These are phyloP conservation scores for Pachypeltis micranthus DNA, from an alignment of 1,140 invertebrate species.

Conservation along the genomic window DNA sequence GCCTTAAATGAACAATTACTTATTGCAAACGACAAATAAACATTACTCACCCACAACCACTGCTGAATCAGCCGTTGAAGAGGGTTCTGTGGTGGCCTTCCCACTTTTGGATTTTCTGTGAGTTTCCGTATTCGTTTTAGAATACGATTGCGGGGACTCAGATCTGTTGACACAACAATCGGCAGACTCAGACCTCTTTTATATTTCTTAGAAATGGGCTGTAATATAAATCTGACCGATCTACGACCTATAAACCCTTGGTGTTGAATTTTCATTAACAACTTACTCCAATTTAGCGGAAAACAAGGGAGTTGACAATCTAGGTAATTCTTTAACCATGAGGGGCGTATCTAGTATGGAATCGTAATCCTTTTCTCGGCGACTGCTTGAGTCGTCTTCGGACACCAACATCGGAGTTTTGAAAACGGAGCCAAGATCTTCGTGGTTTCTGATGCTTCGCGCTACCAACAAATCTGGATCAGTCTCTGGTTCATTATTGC, in stretches of 20 bases:
- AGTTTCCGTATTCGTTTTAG: not conserved
- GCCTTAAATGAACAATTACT: not conserved
- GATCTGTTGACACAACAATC: not conserved
- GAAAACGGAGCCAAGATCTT: not conserved
- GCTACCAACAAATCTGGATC: not conserved
- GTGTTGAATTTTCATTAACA: not conserved
- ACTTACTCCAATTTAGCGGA: not conserved
- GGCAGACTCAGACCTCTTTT: not conserved
- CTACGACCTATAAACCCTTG: not conserved
- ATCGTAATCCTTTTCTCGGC: not conserved
- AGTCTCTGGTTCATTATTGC: not conserved
- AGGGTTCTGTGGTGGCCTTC: not conserved
- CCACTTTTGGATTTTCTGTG: not conserved
- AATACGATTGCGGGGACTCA: not conserved
- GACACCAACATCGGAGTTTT: not conserved
- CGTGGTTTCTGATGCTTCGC: no score
- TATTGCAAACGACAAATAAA: not conserved
- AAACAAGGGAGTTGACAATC: not conserved
- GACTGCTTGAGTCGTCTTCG: not conserved
- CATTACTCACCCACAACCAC: not conserved
- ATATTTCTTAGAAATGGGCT: not conserved
- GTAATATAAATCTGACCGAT: not conserved
- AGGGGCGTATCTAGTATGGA: not conserved
- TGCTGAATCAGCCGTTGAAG: not conserved
- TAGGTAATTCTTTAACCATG: not conserved